These are phyloP conservation scores for Diplosoma virens DNA, from an alignment of 23 tunicate species.

Conservation along the genomic window DNA sequence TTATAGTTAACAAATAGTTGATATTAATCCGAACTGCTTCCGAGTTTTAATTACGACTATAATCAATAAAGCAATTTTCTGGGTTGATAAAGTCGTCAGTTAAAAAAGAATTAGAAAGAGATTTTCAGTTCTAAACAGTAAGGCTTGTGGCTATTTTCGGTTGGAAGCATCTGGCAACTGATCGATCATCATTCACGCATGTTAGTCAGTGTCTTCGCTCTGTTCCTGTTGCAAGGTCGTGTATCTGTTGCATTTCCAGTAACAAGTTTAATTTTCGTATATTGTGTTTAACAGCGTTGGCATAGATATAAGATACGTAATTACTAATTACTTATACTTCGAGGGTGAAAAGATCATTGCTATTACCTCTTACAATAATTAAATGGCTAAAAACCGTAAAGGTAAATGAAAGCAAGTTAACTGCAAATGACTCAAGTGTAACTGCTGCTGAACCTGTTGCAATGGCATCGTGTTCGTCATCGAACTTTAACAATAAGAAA, in stretches of 20 bases:
- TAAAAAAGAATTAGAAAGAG: too few relatives aligned
- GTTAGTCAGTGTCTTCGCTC: background rate
- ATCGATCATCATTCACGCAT: background rate
- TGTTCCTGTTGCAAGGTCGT: background rate
- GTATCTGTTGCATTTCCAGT: conserved; percentile 22
- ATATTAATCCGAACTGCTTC: too few relatives aligned
- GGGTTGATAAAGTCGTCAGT: too few relatives aligned
- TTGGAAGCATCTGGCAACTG: conserved; percentile 28
- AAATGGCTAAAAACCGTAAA: conserved; percentile 1
- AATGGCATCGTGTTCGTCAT: conserved; percentile 14
- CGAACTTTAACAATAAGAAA: conserved; percentile 27
- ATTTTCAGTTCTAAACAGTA: too few relatives aligned
- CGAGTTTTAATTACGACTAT: too few relatives aligned
- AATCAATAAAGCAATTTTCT: too few relatives aligned
- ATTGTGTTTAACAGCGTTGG: conserved; percentile 15
- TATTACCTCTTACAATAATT: background rate
- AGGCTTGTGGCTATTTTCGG: conserved; percentile 23
- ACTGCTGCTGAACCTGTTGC: conserved; percentile 7
- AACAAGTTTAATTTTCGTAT: conserved; percentile 25
- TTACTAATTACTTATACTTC: background rate
- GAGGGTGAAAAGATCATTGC: conserved; percentile 30
- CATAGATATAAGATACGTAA: conserved; percentile 23
- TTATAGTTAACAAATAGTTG: too few relatives aligned
- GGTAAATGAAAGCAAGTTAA: conserved; percentile 30
- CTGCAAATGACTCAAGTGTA: conserved; percentile 20